phyloP scores from a whole-genome alignment of 2,888 invertebrate genomes.

The Plagodis dolabraria region DNA sequence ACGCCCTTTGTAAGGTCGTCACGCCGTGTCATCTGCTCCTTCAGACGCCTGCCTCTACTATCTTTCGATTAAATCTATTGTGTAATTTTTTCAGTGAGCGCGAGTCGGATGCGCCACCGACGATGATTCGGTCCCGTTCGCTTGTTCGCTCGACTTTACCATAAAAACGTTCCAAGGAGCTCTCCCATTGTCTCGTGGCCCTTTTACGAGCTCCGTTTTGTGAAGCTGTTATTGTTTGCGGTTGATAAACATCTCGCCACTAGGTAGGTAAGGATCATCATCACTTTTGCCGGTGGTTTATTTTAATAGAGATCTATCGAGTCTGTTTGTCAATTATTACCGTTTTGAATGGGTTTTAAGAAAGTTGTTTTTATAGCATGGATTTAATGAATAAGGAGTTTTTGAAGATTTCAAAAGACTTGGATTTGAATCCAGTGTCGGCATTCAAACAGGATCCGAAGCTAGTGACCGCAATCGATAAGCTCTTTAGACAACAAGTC shows the following conservation, averaged over 20 bases:
- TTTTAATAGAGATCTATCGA: constrained; percentile 69
- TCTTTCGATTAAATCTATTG: constrained; percentile 84
- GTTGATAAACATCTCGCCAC: constrained; percentile 84
- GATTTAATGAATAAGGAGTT: constrained; percentile 70
- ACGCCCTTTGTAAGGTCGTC: constrained; percentile 83
- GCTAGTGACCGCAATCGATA: constrained; percentile 69
- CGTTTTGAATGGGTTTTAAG: constrained; percentile 59
- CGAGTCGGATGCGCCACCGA: constrained; percentile 83
- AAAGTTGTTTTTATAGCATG: constrained; percentile 60
- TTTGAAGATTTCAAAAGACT: constrained; percentile 57
- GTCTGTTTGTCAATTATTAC: constrained; percentile 74
- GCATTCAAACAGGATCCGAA: constrained; percentile 69
- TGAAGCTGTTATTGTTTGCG: constrained; percentile 83
- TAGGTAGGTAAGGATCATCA: constrained; percentile 82
- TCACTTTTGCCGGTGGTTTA: constrained; percentile 75
- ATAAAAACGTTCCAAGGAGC: constrained; percentile 79
- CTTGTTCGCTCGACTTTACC: constrained; percentile 75
- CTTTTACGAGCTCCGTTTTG: constrained; percentile 82
- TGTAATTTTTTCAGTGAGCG: constrained; percentile 78
- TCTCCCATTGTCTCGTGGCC: constrained; percentile 79
- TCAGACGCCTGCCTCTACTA: constrained; percentile 82
- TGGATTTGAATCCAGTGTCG: constrained; percentile 48
- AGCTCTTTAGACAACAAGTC: constrained; percentile 52
- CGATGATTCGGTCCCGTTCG: constrained; percentile 80
- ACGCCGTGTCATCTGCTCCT: constrained; percentile 83